Evolutionary conservation across 2,113 vertebrate species (phyloP).

Genomic region (Pantherophis guttatus): DNA sequence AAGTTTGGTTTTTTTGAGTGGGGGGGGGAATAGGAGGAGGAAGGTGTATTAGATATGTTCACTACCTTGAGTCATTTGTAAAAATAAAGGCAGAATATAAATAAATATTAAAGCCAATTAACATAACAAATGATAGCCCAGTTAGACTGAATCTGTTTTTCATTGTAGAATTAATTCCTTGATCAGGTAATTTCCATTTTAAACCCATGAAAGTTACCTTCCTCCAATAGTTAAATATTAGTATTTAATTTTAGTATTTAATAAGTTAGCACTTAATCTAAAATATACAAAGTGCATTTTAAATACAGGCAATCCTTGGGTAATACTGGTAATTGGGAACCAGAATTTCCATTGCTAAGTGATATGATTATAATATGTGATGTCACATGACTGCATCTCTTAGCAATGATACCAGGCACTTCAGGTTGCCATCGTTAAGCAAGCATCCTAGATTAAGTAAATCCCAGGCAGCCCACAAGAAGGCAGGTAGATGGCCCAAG

Average conservation of each 20-base stretch:
- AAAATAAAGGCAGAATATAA: neutral
- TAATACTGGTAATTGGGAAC: neutral
- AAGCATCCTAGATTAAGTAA: neutral
- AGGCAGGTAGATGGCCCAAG: neutral
- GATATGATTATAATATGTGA: neutral
- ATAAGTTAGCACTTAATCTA: neutral
- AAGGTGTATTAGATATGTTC: neutral
- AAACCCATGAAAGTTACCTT: neutral
- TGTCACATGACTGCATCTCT: neutral
- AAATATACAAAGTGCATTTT: neutral
- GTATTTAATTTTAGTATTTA: neutral
- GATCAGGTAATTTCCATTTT: neutral
- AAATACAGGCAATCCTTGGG: neutral
- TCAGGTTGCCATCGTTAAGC: neutral
- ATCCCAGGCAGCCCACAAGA: neutral
- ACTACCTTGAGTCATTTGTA: neutral
- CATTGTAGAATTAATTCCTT: neutral
- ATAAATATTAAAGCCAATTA: neutral
- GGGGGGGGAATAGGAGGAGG: neutral
- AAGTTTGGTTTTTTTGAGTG: neutral
- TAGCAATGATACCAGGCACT: neutral
- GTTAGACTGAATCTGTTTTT: neutral
- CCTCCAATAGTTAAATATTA: neutral
- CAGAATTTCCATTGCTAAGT: neutral
- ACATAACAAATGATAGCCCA: neutral